Evolutionary conservation across 1,140 invertebrate species (phyloP).

Genomic region (Proctacanthus coquilletti): DNA sequence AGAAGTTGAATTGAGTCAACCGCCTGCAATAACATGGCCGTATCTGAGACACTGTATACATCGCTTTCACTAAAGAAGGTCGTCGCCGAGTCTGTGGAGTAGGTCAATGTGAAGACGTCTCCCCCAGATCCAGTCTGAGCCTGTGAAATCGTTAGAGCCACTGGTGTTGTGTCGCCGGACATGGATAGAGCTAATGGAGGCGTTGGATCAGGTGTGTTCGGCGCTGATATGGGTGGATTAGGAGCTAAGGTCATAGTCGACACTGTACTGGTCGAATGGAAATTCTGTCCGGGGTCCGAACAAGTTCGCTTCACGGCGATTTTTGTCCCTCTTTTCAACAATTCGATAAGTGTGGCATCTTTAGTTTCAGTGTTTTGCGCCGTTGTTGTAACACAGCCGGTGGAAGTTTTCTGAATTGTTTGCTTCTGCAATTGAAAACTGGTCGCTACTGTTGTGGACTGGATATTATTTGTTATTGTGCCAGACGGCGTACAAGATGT

Average conservation of each 20-base stretch:
- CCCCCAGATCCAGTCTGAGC: slow-evolving; percentile 12
- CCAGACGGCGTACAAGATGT: too few species aligned
- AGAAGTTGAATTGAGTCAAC: slow-evolving; percentile 50
- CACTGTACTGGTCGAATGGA: slow-evolving; percentile 2
- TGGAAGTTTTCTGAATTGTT: slow-evolving; percentile 10
- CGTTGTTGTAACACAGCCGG: slow-evolving; percentile 7
- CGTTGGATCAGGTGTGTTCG: slow-evolving; percentile 5
- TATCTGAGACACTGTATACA: slow-evolving; percentile 59
- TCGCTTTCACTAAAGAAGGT: slow-evolving; percentile 33
- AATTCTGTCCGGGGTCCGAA: slow-evolving; percentile 19
- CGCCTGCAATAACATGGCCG: slow-evolving; percentile 44
- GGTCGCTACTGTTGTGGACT: slow-evolving; percentile 20
- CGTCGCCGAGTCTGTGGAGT: slow-evolving; percentile 17
- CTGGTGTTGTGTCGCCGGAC: slow-evolving; percentile 13
- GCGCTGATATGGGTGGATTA: slow-evolving; percentile 4
- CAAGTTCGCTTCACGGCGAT: slow-evolving; percentile 41
- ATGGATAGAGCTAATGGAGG: slow-evolving; percentile 13
- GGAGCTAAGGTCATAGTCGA: neutral
- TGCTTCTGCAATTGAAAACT: slow-evolving; percentile 14
- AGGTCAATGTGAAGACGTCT: slow-evolving; percentile 26
- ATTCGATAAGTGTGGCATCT: slow-evolving; percentile 40
- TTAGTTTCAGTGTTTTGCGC: slow-evolving; percentile 19
- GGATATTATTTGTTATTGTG: slow-evolving; percentile 12
- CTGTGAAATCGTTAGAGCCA: slow-evolving; percentile 21
- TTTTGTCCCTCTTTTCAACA: slow-evolving; percentile 51